These are phyloP conservation scores for Gnathonemus longibarbis DNA, from an alignment of 2,113 vertebrate species.

Conservation along the genomic window DNA sequence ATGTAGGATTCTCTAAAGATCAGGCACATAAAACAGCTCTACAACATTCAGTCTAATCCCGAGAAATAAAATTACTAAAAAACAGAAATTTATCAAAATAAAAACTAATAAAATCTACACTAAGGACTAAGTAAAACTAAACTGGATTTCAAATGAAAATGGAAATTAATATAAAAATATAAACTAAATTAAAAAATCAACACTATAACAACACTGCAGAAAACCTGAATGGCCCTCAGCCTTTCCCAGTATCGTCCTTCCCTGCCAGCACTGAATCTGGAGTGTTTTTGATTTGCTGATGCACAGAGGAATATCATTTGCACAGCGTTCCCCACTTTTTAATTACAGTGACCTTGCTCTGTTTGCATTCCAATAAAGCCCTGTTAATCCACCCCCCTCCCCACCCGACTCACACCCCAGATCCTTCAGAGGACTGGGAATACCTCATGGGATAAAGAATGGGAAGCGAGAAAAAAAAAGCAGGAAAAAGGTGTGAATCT, in stretches of 20 bases:
- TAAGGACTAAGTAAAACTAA: neutral
- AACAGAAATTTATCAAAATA: neutral
- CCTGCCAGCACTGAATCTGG: neutral
- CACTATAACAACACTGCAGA: neutral
- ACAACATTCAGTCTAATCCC: neutral
- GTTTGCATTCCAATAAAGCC: neutral
- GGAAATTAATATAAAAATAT: neutral
- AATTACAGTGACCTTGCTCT: neutral
- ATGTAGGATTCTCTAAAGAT: neutral
- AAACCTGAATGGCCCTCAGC: neutral
- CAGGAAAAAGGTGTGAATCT: constrained; percentile 39
- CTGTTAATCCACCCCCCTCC: neutral
- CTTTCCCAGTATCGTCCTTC: neutral
- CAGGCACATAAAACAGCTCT: neutral
- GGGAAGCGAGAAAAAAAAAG: constrained; percentile 16
- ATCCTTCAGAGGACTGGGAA: constrained; percentile 18
- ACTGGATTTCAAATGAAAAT: neutral
- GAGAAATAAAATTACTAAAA: neutral
- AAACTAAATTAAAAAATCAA: neutral
- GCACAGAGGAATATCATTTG: neutral
- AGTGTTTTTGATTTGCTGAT: neutral
- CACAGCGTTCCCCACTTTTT: neutral
- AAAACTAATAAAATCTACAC: constrained; percentile 9
- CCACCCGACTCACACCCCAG: constrained; percentile 6
- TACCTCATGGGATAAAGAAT: constrained; percentile 32